A percentile compares a stretch with the other conserved stretches of the same genome.
Evolutionary conservation across 2,888 invertebrate species (phyloP).

Genomic region (Augiades crinisus): DNA sequence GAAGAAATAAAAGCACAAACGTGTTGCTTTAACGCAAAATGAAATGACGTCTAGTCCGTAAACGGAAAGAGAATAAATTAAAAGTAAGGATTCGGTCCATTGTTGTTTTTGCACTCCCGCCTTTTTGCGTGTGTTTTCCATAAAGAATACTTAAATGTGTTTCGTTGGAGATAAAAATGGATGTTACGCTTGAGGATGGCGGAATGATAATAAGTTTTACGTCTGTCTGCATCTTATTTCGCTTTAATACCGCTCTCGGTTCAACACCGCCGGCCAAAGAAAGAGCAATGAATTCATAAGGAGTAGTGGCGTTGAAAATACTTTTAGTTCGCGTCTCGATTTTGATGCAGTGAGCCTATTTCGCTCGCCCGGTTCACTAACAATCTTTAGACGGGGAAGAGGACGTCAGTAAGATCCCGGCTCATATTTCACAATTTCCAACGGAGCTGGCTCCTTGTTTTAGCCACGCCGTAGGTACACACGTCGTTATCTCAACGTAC

Average conservation of each 20-base stretch:
- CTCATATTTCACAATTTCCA: constrained; percentile 69
- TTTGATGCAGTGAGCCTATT: constrained; percentile 31
- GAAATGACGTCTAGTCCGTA: constrained; percentile 60
- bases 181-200: constrained; percentile 35
- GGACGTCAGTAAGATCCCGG: constrained; percentile 59
- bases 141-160: constrained; percentile 47
- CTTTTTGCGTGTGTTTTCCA: constrained; percentile 48
- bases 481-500: constrained; percentile 32
- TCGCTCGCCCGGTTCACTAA: constrained; percentile 45
- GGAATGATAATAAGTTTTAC: constrained; percentile 36
- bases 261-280: constrained; percentile 18
- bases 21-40: constrained; percentile 62
- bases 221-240: constrained; percentile 30
- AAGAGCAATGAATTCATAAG: constrained; percentile 10
- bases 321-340: constrained; percentile 5
- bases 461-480: constrained; percentile 38
- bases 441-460: constrained; percentile 45
- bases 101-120: constrained; percentile 52
- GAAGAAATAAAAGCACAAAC: constrained; percentile 66
- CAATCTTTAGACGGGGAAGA: constrained; percentile 50
- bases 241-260: constrained; percentile 28
- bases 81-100: constrained; percentile 60
- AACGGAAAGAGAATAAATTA: constrained; percentile 67
- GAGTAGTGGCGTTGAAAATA: constrained; percentile 24
- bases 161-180: constrained; percentile 40